These are phyloP conservation scores for Gavialis gangeticus DNA, from an alignment of 2,113 vertebrate genomes.

Conservation along the genomic window DNA sequence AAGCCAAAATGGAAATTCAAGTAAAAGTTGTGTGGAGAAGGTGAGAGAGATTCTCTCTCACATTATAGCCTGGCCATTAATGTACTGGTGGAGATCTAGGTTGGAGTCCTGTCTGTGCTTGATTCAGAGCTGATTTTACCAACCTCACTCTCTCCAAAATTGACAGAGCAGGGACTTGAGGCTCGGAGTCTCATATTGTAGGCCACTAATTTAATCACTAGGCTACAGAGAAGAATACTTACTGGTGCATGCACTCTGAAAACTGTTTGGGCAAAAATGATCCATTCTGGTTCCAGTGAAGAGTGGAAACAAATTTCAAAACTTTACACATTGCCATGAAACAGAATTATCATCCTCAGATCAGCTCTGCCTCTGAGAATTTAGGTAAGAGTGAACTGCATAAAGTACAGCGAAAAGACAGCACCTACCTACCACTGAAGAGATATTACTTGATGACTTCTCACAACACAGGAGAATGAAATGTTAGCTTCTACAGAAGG, in stretches of 20 bases:
- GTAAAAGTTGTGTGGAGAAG: not conserved
- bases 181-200: not conserved
- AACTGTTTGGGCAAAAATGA: too few relatives aligned
- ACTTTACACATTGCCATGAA: not conserved
- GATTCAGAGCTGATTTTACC: not conserved
- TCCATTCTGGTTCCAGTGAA: not conserved
- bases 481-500: not conserved
- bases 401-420: not conserved
- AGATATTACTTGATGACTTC: not conserved
- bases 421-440: not conserved
- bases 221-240: not conserved
- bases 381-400: not conserved
- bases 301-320: not conserved
- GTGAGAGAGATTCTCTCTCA: not conserved
- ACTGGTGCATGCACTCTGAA: too few relatives aligned
- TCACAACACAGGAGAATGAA: not conserved
- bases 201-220: not conserved
- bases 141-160: not conserved
- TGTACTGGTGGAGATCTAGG: rapidly evolving
- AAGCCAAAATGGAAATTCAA: not conserved
- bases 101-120: not conserved
- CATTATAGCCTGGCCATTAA: rapidly evolving
- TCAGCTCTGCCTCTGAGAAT: not conserved
- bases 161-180: not conserved
- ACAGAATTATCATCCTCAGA: not conserved